A percentile compares a stretch with the other conserved stretches of the same genome.
Conservation (phyloP, 2,797 vertebrate genomes). For the Leuciscus waleckii region DNA sequence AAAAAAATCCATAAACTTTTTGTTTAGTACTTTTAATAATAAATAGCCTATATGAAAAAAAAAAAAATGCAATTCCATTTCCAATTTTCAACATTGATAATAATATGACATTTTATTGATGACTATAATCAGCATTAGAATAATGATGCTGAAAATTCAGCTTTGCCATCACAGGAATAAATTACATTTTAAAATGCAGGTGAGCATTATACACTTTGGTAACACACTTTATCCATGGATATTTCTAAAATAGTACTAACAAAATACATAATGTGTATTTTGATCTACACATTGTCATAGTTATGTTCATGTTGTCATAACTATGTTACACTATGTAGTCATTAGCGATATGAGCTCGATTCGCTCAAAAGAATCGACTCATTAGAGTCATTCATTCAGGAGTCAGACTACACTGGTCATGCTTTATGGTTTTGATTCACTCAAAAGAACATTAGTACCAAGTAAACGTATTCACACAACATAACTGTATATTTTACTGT, state of each 20-base stretch:
- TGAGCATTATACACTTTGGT: not conserved
- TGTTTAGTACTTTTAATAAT: too few relatives aligned
- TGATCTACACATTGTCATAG: not conserved
- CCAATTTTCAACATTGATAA: not conserved
- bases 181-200: not conserved
- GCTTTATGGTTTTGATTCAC: not conserved
- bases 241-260: not conserved
- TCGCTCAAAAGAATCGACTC: not conserved
- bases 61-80: not conserved
- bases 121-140: not conserved
- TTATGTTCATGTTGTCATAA: not conserved
- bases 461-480: not conserved
- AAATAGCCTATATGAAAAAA: not conserved
- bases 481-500: not conserved
- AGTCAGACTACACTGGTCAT: not conserved
- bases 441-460: not conserved
- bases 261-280: not conserved
- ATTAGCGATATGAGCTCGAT: not conserved
- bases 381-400: not conserved
- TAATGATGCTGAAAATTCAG: not conserved
- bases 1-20: too few relatives aligned
- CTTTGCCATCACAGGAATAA: not conserved
- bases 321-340: too few relatives aligned
- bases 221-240: not conserved
- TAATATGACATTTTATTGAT: not conserved